phyloP scores from a whole-genome alignment of 2,888 invertebrate species.

The Cancer borealis region DNA sequence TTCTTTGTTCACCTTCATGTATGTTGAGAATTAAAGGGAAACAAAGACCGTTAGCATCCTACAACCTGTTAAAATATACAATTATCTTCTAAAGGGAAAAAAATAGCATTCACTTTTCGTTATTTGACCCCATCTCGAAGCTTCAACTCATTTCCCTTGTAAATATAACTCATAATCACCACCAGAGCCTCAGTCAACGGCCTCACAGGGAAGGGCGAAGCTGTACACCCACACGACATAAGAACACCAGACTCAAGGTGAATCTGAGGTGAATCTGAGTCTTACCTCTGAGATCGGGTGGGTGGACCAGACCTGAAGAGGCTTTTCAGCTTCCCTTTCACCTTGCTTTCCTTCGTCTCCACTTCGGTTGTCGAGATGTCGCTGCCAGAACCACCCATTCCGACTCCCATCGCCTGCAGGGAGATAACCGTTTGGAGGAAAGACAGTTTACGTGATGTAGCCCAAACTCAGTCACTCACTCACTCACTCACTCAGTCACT shows the following conservation, averaged over 20 bases:
- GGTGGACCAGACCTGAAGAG: slow-evolving; percentile 70
- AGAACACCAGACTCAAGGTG: background rate
- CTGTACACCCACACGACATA: background rate
- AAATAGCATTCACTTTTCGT: background rate
- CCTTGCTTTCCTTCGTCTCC: slow-evolving; percentile 68
- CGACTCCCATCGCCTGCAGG: slow-evolving; percentile 72
- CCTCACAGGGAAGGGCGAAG: background rate
- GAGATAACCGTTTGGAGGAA: background rate
- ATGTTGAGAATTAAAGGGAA: background rate
- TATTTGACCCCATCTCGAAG: background rate
- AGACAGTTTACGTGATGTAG: background rate
- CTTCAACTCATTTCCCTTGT: background rate
- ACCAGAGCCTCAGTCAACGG: background rate
- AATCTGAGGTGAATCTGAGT: background rate
- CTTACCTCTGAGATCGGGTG: slow-evolving; percentile 74
- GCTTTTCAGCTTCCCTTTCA: slow-evolving; percentile 68
- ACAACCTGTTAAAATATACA: background rate
- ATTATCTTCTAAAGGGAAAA: background rate
- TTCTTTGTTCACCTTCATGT: background rate
- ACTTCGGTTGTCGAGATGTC: slow-evolving; percentile 70
- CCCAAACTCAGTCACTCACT: background rate
- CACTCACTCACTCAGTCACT: background rate
- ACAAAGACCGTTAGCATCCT: no score
- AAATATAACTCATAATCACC: background rate
- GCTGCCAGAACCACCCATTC: slow-evolving; percentile 72